These are phyloP conservation scores for Tympanuchus pallidicinctus DNA, from an alignment of 2,113 vertebrate genomes.

Conservation along the genomic window DNA sequence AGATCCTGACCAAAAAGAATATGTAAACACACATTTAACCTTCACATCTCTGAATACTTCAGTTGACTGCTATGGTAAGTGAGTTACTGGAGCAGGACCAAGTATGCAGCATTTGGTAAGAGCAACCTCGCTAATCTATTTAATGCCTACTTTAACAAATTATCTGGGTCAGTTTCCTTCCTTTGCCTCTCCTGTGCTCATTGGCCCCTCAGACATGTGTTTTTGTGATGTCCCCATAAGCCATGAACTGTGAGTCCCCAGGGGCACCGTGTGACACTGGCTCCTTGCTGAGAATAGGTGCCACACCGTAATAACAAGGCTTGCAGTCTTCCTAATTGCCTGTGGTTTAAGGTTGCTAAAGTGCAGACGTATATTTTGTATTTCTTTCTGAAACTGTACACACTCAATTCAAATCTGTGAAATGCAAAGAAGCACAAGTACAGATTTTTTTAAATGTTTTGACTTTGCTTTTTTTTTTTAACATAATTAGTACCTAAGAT, in stretches of 20 bases:
- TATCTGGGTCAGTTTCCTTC: neutral
- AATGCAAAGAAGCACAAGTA: neutral
- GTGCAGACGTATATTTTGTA: neutral
- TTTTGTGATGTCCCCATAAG: neutral
- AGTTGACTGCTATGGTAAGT: neutral
- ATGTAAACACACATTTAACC: neutral
- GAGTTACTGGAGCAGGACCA: neutral
- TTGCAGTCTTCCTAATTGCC: neutral
- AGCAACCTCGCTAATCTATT: neutral
- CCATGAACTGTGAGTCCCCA: neutral
- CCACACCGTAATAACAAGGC: neutral
- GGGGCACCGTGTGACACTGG: neutral
- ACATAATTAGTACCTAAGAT: neutral
- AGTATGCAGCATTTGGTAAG: neutral
- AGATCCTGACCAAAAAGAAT: neutral
- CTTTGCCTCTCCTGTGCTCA: neutral
- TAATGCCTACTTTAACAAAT: slow-evolving; percentile 32
- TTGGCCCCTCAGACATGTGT: neutral
- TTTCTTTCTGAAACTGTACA: neutral
- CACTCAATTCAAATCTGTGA: neutral
- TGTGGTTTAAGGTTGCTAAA: neutral
- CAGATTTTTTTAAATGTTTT: neutral
- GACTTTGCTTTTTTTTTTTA: neutral
- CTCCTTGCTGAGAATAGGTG: neutral
- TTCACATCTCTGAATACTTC: neutral